Base-by-base conservation (phyloP, 2,113 vertebrate species). In the Procavia capensis region DNA sequence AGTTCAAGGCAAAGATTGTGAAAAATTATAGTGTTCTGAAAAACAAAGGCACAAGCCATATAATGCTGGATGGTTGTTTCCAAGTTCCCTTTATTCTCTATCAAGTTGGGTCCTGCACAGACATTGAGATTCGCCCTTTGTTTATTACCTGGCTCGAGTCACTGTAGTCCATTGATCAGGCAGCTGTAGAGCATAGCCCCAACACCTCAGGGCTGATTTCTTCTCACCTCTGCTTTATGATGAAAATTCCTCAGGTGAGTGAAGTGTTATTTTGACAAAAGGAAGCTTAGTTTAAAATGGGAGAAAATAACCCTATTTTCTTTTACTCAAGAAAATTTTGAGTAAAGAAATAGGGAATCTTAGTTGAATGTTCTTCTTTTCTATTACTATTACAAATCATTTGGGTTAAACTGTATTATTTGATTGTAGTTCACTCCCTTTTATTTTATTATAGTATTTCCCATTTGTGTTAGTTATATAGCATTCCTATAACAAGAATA, bases 51-150 rank as follows among this genome's bases (percentile, higher is more conserved):
- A 63, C n/a, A 39, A 39, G 78, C 57, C n/a, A 17, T 78, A 61
- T 61, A 87, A 63, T 83, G 59, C 14, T 39, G 43, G 90, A 31
- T 78, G 92, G 68, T 81, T 93, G 86, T 64, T 95, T 93, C 89
- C 80, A 45, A 88, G 91, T 92, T 97, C 76, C 50, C 94, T 94
- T 94, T 80, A 95, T 88, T 97, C 81, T 43, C 63, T 75, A 72
- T 97, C 96, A 95, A 97, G 93, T 82, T 86, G 90, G 45, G 85
- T 95, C 94, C 92, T 96, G 91, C 81, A 87, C 66, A 93, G 93
- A 88, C 76, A 39, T 16, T 92, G 17, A 82, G 82, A 5, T 88
- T 83, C 17, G 34, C 76, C 72, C 84, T 96, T 90, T 95, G 84
- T 95, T 97, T 93, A 59, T 39, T 41, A 59, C 83, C 96, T 97